Evolutionary conservation across 2,888 invertebrate species (phyloP), one percentile per base, ranked within the genome.

Genomic region (Cataglyphis livida): DNA sequence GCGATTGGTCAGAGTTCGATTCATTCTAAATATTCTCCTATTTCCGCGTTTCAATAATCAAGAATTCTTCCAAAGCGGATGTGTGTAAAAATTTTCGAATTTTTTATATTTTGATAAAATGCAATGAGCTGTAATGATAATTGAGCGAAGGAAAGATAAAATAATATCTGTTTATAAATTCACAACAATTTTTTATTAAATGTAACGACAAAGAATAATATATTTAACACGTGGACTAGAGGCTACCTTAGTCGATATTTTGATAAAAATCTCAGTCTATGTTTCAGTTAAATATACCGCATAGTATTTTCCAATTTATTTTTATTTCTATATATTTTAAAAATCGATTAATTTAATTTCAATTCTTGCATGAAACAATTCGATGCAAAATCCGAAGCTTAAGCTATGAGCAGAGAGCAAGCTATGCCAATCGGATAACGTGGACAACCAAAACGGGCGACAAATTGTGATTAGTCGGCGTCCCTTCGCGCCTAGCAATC

Each of bases 381-480:
- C 32, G 71, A 35, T 54, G 59, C 35, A 32, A 68, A 79, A 65
- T 79, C 44, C 18, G 2, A 79, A 51, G 21, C 44, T 59, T 32
- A 44, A 21, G 61, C 4, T 68, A 78, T n/a, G 38, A 66, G 32
- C 68, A 21, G 68, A 21, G 68, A 82, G 41, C 41, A 70, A 70
- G 41, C 57, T 41, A 38, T 15, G 51, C 21, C 82, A 62, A 76
- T 57, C 32, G 70, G 57, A 44, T 38, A 61, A 59, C n/a, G 32
- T 35, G 57, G 35, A 48, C 35, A 73, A 70, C 79, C 88, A 85
- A 90, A 88, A 89, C 84, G 85, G 81, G 85, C 87, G 91, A 92
- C 90, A 91, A 92, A 92, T 93, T 92, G 90, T 91, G 90, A 93
- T 93, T 92, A 92, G 90, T 88, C 66, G 79, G 85, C 84, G 75